Base-by-base conservation (phyloP, 2,888 invertebrate genomes). In the Reticulitermes lucifugus region DNA sequence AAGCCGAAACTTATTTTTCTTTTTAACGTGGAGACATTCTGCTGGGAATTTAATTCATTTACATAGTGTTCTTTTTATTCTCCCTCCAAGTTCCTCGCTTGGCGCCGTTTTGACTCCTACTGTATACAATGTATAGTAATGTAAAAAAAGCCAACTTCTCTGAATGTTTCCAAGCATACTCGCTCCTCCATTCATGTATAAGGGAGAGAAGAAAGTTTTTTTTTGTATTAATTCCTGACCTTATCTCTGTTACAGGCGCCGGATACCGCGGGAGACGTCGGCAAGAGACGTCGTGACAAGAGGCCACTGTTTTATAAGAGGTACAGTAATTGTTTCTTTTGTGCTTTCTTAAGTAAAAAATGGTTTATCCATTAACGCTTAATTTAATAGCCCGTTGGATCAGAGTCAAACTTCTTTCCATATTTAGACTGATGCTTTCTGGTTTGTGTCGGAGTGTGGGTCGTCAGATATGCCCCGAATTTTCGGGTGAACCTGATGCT, bases 211-310 rank as follows among this genome's bases (percentile, higher is more conserved):
- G 41, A 25, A n/a, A 7, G 35, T 35, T 35, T 35, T 10, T 10
- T 73, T 55, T 80, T 80, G 12, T 55, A 59, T 60, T 60, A 60
- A 80, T 80, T 80, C 80, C 80, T 60, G 60, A 80, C 59, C 80
- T 80, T 80, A 80, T 80, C 80, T 80, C 35, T 41, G 80, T 80
- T 59, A 21, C 21, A 80, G 80, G 80, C 80, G 80, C 80, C 80
- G 60, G 79, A 60, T 80, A 60, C 80, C 46, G 80, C 59, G 5
- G 60, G 29, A 73, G 73, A 73, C 73, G 73, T 73, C 73, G 41
- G 73, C 35, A 35, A 41, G n/a, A 5, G 65, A 65, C 25, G 65
- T n/a, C 9, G 41, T 80, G 80, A 59, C 35, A 80, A 41, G 60
- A 60, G 60, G 41, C 80, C 21, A 80, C 80, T 25, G 25, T 25